Percentiles rank a stretch among this genome's conserved stretches.
These are phyloP conservation scores for Amiota mariae DNA, from an alignment of 2,888 invertebrate species.

Conservation along the genomic window DNA sequence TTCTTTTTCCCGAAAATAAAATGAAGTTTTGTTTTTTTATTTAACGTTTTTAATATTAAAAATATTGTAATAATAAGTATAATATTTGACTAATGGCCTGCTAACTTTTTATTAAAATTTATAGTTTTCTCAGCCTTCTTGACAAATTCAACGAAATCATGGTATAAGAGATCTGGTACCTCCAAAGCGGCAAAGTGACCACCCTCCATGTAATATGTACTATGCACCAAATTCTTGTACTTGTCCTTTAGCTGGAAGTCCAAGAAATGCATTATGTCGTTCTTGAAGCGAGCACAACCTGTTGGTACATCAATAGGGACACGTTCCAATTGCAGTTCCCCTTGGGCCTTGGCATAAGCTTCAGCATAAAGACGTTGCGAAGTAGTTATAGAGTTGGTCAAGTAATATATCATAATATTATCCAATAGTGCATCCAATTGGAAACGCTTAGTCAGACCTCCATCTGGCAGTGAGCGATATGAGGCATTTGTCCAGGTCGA, in stretches of 20 bases:
- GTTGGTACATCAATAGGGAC: constrained; percentile 81
- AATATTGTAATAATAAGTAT: background rate
- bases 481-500: constrained; percentile 79
- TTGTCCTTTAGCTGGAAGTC: constrained; percentile 77
- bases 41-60: background rate
- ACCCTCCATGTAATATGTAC: constrained; percentile 79
- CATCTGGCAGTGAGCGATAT: constrained; percentile 76
- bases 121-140: constrained; percentile 67
- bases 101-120: background rate
- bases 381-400: constrained; percentile 81
- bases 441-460: constrained; percentile 77
- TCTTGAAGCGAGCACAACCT: constrained; percentile 82
- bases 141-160: constrained; percentile 81
- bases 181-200: constrained; percentile 93
- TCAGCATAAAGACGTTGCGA: constrained; percentile 83
- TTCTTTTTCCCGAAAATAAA: constrained; percentile 2
- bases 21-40: constrained; percentile 1
- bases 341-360: constrained; percentile 62
- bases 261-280: constrained; percentile 79
- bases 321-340: constrained; percentile 69
- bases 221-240: constrained; percentile 81
- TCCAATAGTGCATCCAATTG: constrained; percentile 77
- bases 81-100: constrained; percentile 6
- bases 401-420: constrained; percentile 87
- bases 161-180: constrained; percentile 80